Evolutionary conservation across 2,113 vertebrate genomes (phyloP).

Genomic region (Casuarius casuarius): DNA sequence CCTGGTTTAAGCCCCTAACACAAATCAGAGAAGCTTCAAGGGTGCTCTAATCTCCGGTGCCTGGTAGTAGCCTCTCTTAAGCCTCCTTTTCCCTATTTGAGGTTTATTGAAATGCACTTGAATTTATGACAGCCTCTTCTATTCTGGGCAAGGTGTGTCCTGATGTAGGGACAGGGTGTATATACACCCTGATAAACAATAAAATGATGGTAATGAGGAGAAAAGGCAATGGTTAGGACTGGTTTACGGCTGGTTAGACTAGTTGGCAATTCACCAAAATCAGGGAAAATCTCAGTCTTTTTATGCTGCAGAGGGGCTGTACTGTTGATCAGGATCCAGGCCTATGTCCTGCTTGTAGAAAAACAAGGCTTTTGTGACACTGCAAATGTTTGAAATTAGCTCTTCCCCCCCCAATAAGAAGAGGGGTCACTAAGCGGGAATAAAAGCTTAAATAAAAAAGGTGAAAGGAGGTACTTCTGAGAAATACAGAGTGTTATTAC

Average conservation of each 20-base stretch:
- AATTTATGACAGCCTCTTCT: background rate
- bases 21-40: background rate
- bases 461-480: slow-evolving; percentile 43
- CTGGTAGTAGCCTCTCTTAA: background rate
- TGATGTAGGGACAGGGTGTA: background rate
- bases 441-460: slow-evolving; percentile 41
- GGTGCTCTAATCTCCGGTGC: background rate
- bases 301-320: background rate
- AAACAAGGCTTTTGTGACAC: background rate
- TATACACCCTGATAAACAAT: background rate
- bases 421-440: slow-evolving; percentile 24
- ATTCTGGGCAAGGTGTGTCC: background rate
- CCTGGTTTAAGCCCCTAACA: background rate
- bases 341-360: background rate
- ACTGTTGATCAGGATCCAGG: background rate
- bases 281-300: background rate
- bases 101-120: background rate
- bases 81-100: background rate
- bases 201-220: background rate
- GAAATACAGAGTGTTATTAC: slow-evolving; percentile 40
- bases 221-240: background rate
- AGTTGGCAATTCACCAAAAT: background rate
- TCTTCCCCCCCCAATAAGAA: slow-evolving; percentile 18
- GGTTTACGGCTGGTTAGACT: background rate
- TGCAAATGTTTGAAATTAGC: background rate